phyloP scores from a whole-genome alignment of 1,140 invertebrate genomes.

The Drosophila rhopaloa region DNA sequence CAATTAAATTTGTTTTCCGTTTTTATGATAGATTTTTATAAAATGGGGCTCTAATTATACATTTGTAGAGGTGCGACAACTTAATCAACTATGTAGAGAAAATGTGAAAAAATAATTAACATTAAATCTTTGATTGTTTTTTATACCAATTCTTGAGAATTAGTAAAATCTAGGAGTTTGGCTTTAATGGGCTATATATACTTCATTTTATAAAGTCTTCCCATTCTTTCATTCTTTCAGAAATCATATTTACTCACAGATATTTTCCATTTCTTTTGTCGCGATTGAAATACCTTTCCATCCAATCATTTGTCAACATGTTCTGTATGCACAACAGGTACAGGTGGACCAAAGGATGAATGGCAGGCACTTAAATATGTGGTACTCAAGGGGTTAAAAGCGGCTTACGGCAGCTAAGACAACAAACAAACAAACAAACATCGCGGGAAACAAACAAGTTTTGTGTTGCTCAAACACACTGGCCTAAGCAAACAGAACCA shows the following conservation, averaged over 20 bases:
- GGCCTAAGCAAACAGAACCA: conserved; percentile 49
- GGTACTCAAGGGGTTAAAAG: conserved; percentile 51
- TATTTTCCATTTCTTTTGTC: conserved; percentile 24
- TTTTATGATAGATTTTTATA: conserved; percentile 1
- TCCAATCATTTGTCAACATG: conserved; percentile 42
- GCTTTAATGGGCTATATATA: background rate
- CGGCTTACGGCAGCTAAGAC: conserved; percentile 52
- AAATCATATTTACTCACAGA: conserved; percentile 13
- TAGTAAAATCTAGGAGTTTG: background rate
- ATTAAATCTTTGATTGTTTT: no score
- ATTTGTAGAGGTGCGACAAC: no score
- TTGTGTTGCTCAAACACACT: conserved; percentile 39
- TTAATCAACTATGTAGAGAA: no score
- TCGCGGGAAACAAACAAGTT: conserved; percentile 47
- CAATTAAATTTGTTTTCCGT: background rate
- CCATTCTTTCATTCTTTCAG: background rate
- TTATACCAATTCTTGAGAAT: no score
- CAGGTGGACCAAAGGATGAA: conserved; percentile 50
- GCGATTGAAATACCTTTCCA: conserved; percentile 38
- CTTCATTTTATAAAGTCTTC: background rate
- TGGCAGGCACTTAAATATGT: conserved; percentile 50
- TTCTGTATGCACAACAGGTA: conserved; percentile 44
- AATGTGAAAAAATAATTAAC: no score
- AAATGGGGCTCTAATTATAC: background rate
- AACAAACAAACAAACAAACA: conserved; percentile 48